phyloP scores from a whole-genome alignment of 2,797 vertebrate species.

The Phataginus tetradactyla region DNA sequence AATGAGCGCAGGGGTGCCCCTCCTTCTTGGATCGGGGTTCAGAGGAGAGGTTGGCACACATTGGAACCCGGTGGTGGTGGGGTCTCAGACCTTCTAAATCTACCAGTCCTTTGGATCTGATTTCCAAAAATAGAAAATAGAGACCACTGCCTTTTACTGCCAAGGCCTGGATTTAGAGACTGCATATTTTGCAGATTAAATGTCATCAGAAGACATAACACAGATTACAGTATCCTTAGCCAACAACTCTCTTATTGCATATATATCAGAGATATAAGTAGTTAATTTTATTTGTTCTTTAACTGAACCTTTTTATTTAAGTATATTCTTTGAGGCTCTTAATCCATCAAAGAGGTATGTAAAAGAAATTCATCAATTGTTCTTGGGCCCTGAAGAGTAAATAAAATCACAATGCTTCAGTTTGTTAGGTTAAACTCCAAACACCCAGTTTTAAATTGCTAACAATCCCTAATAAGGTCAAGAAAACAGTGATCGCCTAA shows the following conservation, averaged over 20 bases:
- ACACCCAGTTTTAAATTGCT: background rate
- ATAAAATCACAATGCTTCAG: background rate
- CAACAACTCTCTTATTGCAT: background rate
- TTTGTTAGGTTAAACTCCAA: background rate
- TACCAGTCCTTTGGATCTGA: background rate
- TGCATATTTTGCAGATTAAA: background rate
- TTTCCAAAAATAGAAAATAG: conserved; percentile 8
- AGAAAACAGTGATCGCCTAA: background rate
- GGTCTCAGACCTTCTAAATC: background rate
- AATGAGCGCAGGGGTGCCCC: background rate
- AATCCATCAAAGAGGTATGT: background rate
- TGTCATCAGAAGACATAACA: background rate
- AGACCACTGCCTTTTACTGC: background rate
- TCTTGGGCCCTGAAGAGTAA: background rate
- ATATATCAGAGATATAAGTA: background rate
- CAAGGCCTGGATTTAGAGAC: background rate
- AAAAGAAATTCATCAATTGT: background rate
- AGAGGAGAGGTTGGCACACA: background rate
- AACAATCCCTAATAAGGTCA: background rate
- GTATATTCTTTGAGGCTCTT: background rate
- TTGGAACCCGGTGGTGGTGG: background rate
- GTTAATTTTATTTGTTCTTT: background rate
- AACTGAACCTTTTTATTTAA: background rate
- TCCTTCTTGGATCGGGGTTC: background rate
- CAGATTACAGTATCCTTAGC: background rate